Evolutionary conservation across 2,113 vertebrate genomes (phyloP), one percentile per base, ranked within the genome.

Genomic region (Hippoglossus stenolepis): DNA sequence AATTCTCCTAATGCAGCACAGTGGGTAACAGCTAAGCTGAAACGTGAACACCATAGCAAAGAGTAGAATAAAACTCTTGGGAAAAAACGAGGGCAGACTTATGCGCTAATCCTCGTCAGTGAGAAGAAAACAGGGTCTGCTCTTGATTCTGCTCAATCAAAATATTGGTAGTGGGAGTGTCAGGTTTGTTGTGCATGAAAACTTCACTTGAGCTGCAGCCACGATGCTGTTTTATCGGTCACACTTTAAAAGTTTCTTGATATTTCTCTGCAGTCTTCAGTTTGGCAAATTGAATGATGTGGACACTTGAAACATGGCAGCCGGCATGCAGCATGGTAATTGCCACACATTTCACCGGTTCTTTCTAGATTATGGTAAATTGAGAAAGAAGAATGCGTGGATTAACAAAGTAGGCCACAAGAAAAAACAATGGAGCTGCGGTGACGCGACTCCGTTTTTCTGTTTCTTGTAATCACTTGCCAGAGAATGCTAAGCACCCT

Each of bases 391-490:
- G 67, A 85, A 79, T 77, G 72, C 75, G 64, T 70, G 83, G 84
- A 88, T 91, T 86, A 91, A 81, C 84, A 85, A 91, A 90, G 78
- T 91, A 80, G 91, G 91, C 87, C 90, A 90, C 3, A 73, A 75
- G 45, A 53, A 71, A 23, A 85, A 90, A 93, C 89, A 91, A 91
- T 85, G 61, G 45, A n/a, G 58, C 56, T 60, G 38, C 65, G 64
- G 69, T 66, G 31, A 75, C 31, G 56, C 65, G 61, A 75, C 13
- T 81, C 60, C 21, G 24, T 60, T 75, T 80, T 79, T 77, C 61
- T 20, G 77, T 76, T 86, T 84, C 89, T 82, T 85, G 85, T 85
- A 83, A 87, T 87, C 85, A 79, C 87, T 90, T 84, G 84, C 83
- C 87, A 90, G 85, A 79, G 65, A 89, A 76, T 68, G 5, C 71